phyloP scores from a whole-genome alignment of 2,797 vertebrate species.

The Nyctalus aviator region DNA sequence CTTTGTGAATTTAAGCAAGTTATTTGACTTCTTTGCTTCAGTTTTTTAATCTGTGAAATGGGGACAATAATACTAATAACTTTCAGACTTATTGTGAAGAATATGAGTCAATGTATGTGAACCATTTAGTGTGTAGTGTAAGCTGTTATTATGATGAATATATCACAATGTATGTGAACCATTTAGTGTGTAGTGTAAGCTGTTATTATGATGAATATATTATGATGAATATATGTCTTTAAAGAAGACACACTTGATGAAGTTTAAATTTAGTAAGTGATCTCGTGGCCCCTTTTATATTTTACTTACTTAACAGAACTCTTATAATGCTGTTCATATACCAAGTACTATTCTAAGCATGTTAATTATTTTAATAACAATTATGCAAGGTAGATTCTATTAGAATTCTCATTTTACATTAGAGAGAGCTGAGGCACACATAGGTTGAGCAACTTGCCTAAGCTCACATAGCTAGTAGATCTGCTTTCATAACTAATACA shows the following conservation, averaged over 20 bases:
- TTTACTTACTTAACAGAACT: background rate
- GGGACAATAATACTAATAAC: background rate
- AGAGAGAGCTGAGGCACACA: background rate
- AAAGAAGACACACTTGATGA: background rate
- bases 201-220: background rate
- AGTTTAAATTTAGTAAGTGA: background rate
- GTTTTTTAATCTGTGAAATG: background rate
- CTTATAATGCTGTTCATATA: background rate
- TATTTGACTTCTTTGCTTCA: background rate
- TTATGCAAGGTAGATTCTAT: background rate
- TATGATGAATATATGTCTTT: background rate
- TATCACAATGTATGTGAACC: background rate
- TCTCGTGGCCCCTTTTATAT: background rate
- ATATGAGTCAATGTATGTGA: background rate
- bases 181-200: background rate
- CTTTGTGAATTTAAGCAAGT: constrained; percentile 23
- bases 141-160: background rate
- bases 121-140: background rate
- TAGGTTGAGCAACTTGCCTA: background rate
- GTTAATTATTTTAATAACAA: background rate
- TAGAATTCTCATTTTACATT: background rate
- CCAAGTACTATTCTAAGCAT: background rate
- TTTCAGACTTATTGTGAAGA: background rate
- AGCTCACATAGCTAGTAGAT: background rate
- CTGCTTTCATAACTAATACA: background rate